Base-by-base conservation (phyloP, 2,797 vertebrate genomes). In the Sciurus vulgaris region DNA sequence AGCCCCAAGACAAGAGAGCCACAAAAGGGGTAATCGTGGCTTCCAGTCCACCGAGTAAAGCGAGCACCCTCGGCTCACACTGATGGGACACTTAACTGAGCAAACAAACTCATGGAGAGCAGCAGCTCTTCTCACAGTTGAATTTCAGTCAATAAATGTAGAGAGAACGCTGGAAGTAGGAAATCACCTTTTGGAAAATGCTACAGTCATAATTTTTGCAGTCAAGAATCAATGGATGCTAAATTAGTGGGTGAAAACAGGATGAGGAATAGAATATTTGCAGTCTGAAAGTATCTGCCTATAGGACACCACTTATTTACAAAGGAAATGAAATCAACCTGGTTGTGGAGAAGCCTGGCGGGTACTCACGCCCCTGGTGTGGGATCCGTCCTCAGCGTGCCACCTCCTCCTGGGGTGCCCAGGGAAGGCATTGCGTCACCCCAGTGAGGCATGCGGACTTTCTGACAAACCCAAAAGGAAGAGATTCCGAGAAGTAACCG, bases 361-460 rank as follows among this genome's bases (percentile, higher is more conserved):
- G 3, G 30, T 6, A 26, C 14, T 15, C 30, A 7, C 18, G 6
- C 28, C 20, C 9, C 56, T 3, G 18, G 30, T 26, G 28, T 7
- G 44, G 44, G 35, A 18, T 0, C 20, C 5, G 28, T 24, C 44
- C 41, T 9, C 35, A 7, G 20, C 78, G 20, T 12, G 13, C 3
- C 3, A 13, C 14, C 24, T 38, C 33, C 20, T 28, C 20, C 6
- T 7, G 51, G 13, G 20, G 44, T 69, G 0, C 18, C 4, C 0
- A 0, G n/a, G 38, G 33, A 38, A 18, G 72, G 20, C 30, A 14
- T 7, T 26, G 26, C 14, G 11, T 20, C n/a, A 8, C 1, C 28
- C 67, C 35, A 28, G 11, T 30, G 28, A n/a, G 49, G 33, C 72
- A 0, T 4, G 73, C 38, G 22, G 35, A 79, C 33, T 41, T 20